Conservation (phyloP, 2,888 invertebrate species). For the Drosophila anceps region DNA sequence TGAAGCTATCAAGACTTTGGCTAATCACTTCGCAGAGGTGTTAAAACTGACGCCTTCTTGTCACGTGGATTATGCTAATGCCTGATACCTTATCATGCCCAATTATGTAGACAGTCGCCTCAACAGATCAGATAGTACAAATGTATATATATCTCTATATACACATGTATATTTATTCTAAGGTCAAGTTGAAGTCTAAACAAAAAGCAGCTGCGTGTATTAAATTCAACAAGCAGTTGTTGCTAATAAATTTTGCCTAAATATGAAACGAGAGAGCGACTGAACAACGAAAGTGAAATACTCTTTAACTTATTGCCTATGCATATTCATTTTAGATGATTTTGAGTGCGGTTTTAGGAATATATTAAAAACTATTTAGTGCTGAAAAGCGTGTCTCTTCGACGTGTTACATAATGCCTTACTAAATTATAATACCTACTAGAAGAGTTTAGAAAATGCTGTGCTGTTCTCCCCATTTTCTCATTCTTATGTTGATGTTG, state of each 20-base stretch:
- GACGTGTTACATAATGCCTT: background rate
- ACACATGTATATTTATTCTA: conserved; percentile 26
- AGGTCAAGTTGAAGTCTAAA: conserved; percentile 64
- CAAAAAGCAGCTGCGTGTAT: conserved; percentile 42
- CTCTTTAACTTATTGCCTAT: background rate
- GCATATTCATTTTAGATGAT: background rate
- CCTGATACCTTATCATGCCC: conserved; percentile 40
- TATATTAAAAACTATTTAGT: background rate
- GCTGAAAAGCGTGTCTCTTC: background rate
- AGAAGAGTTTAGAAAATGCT: background rate
- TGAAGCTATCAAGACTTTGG: background rate
- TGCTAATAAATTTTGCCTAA: conserved; percentile 53
- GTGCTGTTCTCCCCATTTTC: conserved; percentile 7
- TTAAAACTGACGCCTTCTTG: conserved; percentile 38
- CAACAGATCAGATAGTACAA: conserved; percentile 7
- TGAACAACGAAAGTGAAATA: conserved; percentile 6
- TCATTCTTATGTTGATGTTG: conserved; percentile 38
- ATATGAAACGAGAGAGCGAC: background rate
- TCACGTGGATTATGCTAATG: conserved; percentile 52
- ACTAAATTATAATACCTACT: background rate
- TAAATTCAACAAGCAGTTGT: conserved; percentile 42
- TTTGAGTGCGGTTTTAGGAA: background rate
- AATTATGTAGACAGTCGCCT: conserved; percentile 32
- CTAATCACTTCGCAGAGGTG: conserved; percentile 41
- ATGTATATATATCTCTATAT: background rate